phyloP scores from a whole-genome alignment of 1,140 invertebrate genomes.

The Myzus persicae region DNA sequence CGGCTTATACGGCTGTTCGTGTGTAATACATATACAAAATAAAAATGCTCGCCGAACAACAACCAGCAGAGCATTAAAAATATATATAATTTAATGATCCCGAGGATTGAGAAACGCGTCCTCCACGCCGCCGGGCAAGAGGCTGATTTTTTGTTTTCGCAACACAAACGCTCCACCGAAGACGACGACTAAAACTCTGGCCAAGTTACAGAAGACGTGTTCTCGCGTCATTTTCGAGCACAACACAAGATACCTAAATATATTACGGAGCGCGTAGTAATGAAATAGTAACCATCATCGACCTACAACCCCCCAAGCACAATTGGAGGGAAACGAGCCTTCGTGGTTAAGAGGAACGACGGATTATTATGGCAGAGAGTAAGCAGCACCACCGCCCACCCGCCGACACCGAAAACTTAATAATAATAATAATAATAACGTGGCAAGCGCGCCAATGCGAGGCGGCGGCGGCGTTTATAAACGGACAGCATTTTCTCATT shows the following conservation, averaged over 20 bases:
- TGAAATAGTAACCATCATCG: background rate
- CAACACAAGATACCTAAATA: background rate
- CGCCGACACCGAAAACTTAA: background rate
- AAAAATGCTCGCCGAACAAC: background rate
- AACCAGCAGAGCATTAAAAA: background rate
- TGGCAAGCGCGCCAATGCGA: background rate
- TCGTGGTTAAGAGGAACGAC: background rate
- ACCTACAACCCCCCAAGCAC: background rate
- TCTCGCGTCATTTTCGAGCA: background rate
- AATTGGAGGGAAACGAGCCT: too few species aligned
- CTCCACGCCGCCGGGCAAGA: too few species aligned
- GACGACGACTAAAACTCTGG: background rate
- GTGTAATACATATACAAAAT: background rate
- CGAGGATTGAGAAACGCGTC: slow-evolving; percentile 4
- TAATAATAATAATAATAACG: background rate
- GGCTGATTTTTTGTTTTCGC: background rate
- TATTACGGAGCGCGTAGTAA: background rate
- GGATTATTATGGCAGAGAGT: too few species aligned
- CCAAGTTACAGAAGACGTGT: background rate
- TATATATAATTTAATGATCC: background rate
- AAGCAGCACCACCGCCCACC: background rate
- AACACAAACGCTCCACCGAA: background rate
- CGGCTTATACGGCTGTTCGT: background rate
- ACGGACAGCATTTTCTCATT: slow-evolving; percentile 2
- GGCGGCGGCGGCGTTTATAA: background rate